Base-by-base conservation (phyloP, 2,888 invertebrate species). In the Tipula vernalis region DNA sequence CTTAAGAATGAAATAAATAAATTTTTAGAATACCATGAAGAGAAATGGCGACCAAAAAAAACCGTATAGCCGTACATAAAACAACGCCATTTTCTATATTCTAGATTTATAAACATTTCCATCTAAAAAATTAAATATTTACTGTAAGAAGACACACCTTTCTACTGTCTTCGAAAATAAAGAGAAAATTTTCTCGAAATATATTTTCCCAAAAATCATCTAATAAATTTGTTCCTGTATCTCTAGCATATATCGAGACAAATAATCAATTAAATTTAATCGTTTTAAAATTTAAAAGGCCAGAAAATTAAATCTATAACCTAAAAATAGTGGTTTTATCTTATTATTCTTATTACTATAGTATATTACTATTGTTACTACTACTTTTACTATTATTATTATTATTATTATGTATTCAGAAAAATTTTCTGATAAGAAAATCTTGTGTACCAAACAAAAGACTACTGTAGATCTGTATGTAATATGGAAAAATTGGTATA, bases 231-330 rank as follows among this genome's bases (percentile, higher is more conserved):
- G 28, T 28, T 28, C 28, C 28, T 28, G 2, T 28, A 28, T 28
- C 28, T 28, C 28, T 28, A 28, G 1, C 41, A n/a, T n/a, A 85
- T 0, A 85, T 39, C 39, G 12, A 85, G 41, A 85, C 36, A 85
- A 85, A 71, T 28, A 71, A 71, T 71, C 71, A 71, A 71, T 71
- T 71, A 71, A 28, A 12, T 28, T 71, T 71, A 71, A 71, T 71
- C 71, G 71, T 71, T 71, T 71, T 71, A 71, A 71, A 71, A 71
- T 71, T 71, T 71, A 71, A 71, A 28, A 71, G 71, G 71, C 71
- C 71, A 71, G 71, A 71, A 71, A 71, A 71, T 71, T 71, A 71
- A 71, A 71, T 71, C 71, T n/a, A 71, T 71, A 71, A 71, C 71
- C 71, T 28, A 71, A 71, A 28, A 71, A 71, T 71, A 71, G 71